Evolutionary conservation across 1,140 invertebrate genomes (phyloP).

Genomic region (Rhopalosiphum padi): DNA sequence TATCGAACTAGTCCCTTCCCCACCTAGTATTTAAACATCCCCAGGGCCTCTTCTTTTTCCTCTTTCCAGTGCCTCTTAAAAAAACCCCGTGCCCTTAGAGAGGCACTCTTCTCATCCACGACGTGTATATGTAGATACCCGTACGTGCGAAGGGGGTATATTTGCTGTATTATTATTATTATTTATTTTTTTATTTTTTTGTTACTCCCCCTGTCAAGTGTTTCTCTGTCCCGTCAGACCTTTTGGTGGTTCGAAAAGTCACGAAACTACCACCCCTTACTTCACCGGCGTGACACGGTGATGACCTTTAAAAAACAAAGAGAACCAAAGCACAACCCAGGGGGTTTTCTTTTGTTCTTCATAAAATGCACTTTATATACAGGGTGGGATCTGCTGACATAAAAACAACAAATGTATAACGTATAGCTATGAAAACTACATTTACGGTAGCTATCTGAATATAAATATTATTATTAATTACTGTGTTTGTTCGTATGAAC

Average conservation of each 20-base stretch:
- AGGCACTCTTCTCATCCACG: neutral
- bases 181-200: neutral
- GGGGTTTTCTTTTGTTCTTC: constrained; percentile 34
- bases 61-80: constrained; percentile 43
- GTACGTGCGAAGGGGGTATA: constrained; percentile 9
- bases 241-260: constrained; percentile 54
- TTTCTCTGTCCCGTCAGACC: constrained; percentile 28
- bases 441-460: too few relatives aligned
- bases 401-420: neutral
- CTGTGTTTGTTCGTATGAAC: neutral
- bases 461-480: neutral
- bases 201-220: constrained; percentile 25
- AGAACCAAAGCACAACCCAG: constrained; percentile 17
- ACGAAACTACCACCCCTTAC: neutral
- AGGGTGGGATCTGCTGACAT: neutral
- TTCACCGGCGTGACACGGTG: neutral
- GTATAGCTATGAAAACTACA: neutral
- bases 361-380: neutral
- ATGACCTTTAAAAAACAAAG: constrained; percentile 55
- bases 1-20: neutral
- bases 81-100: neutral
- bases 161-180: constrained; percentile 13
- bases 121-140: neutral
- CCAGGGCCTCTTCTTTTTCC: constrained; percentile 12
- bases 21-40: neutral